These are phyloP conservation scores for Zosterops borbonicus DNA, from an alignment of 2,113 vertebrate species.

Conservation along the genomic window DNA sequence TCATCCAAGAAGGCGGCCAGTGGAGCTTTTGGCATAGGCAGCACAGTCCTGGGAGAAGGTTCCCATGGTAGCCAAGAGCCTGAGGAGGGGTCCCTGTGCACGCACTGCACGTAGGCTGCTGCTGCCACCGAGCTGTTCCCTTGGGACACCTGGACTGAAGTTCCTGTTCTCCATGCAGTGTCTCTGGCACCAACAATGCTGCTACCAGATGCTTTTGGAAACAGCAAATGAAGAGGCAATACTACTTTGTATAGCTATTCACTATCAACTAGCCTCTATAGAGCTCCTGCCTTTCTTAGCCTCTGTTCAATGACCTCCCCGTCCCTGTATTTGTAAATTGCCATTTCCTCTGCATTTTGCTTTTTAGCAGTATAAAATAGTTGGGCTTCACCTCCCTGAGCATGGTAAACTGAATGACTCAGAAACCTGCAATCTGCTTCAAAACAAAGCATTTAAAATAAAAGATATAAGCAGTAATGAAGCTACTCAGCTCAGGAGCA, in stretches of 20 bases:
- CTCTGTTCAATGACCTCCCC: background rate
- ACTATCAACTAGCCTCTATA: background rate
- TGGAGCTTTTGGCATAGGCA: background rate
- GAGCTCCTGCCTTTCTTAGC: background rate
- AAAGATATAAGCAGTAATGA: background rate
- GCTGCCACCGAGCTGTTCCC: fast-evolving
- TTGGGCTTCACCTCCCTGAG: background rate
- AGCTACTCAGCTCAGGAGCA: background rate
- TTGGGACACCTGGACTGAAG: background rate
- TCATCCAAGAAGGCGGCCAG: background rate
- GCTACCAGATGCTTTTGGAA: background rate
- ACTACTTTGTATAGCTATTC: background rate
- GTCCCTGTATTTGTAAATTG: background rate
- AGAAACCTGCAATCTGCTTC: conserved; percentile 40
- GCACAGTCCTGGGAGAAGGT: background rate
- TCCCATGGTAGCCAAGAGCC: background rate
- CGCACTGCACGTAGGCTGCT: background rate
- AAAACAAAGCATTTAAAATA: conserved; percentile 26
- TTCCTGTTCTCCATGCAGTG: background rate
- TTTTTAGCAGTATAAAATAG: background rate
- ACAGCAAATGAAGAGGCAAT: background rate
- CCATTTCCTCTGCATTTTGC: background rate
- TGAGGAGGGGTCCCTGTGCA: background rate
- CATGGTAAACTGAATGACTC: background rate
- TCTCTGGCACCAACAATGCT: background rate